Conservation (phyloP, 2,797 vertebrate species). For the Coendou prehensilis region DNA sequence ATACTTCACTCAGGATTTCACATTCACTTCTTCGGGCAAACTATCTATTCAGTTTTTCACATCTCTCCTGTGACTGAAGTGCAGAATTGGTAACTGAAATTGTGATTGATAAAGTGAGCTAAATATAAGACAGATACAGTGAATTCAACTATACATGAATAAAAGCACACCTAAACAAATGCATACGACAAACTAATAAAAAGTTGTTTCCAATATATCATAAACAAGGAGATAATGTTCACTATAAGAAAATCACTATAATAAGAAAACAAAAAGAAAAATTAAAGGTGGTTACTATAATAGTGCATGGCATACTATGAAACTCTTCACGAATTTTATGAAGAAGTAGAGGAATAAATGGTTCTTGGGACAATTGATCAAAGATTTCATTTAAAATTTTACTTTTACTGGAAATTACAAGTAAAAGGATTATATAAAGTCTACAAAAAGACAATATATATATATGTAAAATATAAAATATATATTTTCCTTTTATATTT, state of each 20-base stretch:
- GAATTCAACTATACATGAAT: neutral
- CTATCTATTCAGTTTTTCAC: conserved; percentile 82
- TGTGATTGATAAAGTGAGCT: neutral
- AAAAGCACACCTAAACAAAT: neutral
- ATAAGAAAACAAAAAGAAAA: neutral
- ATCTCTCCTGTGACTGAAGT: conserved; percentile 12
- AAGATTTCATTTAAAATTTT: conserved; percentile 21
- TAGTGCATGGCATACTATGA: neutral
- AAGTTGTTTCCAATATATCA: neutral
- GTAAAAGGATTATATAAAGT: neutral
- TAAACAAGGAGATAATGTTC: neutral
- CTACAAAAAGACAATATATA: neutral
- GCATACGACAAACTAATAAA: neutral
- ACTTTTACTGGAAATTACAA: neutral
- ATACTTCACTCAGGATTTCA: conserved; percentile 71
- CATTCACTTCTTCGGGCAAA: conserved; percentile 81
- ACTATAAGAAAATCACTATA: neutral
- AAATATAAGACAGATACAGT: neutral
- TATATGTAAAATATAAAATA: neutral
- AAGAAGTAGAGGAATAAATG: conserved; percentile 10
- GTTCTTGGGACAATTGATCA: neutral
- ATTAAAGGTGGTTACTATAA: neutral
- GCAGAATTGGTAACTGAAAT: neutral
- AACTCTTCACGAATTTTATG: conserved; percentile 33
- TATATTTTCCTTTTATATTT: neutral